These are phyloP conservation scores for Antechinus flavipes DNA, from an alignment of 2,113 vertebrate species.

Conservation along the genomic window DNA sequence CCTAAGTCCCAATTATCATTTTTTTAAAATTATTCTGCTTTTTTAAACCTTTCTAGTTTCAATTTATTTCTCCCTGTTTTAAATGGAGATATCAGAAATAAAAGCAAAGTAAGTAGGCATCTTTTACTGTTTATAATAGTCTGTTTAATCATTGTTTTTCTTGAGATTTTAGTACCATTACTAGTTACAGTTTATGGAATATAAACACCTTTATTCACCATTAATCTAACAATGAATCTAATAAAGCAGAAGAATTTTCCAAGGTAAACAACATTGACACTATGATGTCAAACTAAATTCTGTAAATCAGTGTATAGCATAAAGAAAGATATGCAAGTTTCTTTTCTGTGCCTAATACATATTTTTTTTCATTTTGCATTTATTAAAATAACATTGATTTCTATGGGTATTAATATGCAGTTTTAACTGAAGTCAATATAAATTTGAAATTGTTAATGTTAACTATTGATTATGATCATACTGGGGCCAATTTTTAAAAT, in stretches of 20 bases:
- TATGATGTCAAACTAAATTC: conserved; percentile 24
- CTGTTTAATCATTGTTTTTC: conserved; percentile 2
- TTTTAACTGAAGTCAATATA: conserved; percentile 13
- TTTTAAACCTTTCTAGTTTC: background rate
- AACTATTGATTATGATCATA: conserved; percentile 5
- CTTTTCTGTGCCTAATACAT: background rate
- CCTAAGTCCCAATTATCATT: background rate
- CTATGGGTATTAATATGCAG: conserved; percentile 7
- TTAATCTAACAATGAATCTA: background rate
- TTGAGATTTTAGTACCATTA: background rate
- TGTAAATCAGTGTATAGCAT: conserved; percentile 18
- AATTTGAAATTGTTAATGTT: conserved; percentile 21
- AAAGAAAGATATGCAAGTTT: background rate
- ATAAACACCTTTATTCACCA: background rate
- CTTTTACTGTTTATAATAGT: background rate
- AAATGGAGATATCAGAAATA: background rate
- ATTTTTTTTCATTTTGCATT: conserved; percentile 12
- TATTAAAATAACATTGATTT: conserved; percentile 17
- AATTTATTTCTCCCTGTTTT: background rate
- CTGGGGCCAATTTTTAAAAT: conserved; percentile 1
- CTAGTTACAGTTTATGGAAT: background rate
- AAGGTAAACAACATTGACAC: background rate
- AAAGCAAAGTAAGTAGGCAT: background rate
- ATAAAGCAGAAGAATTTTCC: conserved; percentile 27
- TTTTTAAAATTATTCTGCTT: background rate